These are phyloP conservation scores for Peribatodes rhomboidaria DNA, from an alignment of 2,888 invertebrate genomes.

Conservation along the genomic window DNA sequence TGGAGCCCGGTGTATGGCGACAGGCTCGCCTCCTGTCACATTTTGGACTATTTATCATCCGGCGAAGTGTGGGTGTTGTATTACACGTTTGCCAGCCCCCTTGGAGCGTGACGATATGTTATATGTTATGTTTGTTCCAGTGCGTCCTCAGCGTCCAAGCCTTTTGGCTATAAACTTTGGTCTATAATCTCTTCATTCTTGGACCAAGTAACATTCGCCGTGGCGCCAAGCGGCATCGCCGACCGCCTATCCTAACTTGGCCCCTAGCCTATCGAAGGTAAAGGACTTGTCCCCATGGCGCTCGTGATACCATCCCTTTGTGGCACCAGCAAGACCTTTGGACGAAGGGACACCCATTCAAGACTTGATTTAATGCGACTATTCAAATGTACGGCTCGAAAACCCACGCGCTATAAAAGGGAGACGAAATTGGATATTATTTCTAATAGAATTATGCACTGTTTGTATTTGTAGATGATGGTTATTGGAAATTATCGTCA, in stretches of 20 bases:
- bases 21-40: no score
- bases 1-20: no score
- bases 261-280: constrained; percentile 37
- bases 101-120: no score
- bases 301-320: constrained; percentile 37
- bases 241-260: constrained; percentile 49
- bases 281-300: constrained; percentile 22
- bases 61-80: no score
- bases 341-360: constrained; percentile 48
- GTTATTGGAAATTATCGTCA: not conserved
- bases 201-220: constrained; percentile 42
- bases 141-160: no score
- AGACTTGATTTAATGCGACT: constrained; percentile 53
- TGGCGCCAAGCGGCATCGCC: constrained; percentile 61
- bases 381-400: constrained; percentile 47
- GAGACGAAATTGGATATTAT: constrained; percentile 30
- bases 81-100: no score
- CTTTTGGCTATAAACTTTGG: not conserved
- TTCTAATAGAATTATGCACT: constrained; percentile 24
- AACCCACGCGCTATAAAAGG: constrained; percentile 30
- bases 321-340: constrained; percentile 36
- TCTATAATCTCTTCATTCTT: constrained; percentile 10
- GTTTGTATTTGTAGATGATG: constrained; percentile 14
- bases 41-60: no score
- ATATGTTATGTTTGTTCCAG: no score